Evolutionary conservation across 2,888 invertebrate genomes (phyloP), one percentile per base, ranked within the genome.

Genomic region (Polydrusus tereticollis): DNA sequence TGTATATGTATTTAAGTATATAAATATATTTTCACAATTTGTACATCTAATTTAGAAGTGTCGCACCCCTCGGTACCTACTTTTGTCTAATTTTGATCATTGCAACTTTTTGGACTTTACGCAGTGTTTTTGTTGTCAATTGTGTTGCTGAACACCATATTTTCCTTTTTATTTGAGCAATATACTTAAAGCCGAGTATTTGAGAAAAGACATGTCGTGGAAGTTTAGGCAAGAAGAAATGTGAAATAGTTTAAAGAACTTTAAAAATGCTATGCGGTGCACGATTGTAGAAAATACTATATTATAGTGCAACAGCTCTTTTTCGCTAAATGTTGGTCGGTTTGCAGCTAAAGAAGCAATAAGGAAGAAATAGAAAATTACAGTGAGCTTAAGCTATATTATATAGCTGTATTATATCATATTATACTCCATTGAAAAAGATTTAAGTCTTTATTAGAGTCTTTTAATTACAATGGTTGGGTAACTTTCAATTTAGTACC

Each of bases 371-470:
- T 14, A 8, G 26, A 14, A 29, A 33, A 10, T 10, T 16, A 55
- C 29, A 52, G 29, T 29, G 29, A 16, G 50, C 50, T 26, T 8
- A 3, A 29, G n/a, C 21, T 26, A 6, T 2, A n/a, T n/a, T n/a
- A n/a, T n/a, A n/a, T n/a, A n/a, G n/a, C n/a, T n/a, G n/a, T n/a
- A n/a, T n/a, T n/a, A n/a, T n/a, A n/a, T n/a, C n/a, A n/a, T n/a
- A n/a, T n/a, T n/a, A n/a, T n/a, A n/a, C n/a, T n/a, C n/a, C n/a
- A n/a, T n/a, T n/a, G n/a, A 47, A 21, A 16, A 55, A 29, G 29
- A 16, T 52, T 26, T 26, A 16, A 52, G 52, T 55, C 52, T 29
- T 55, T 14, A 2, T 16, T 55, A 29, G 29, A 55, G 52, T 55
- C 52, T 55, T 29, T 14, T 3, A 29, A 23, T 29, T 55, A 55